Base-by-base conservation (phyloP, 2,888 invertebrate species). In the Drosophila neonasuta region DNA sequence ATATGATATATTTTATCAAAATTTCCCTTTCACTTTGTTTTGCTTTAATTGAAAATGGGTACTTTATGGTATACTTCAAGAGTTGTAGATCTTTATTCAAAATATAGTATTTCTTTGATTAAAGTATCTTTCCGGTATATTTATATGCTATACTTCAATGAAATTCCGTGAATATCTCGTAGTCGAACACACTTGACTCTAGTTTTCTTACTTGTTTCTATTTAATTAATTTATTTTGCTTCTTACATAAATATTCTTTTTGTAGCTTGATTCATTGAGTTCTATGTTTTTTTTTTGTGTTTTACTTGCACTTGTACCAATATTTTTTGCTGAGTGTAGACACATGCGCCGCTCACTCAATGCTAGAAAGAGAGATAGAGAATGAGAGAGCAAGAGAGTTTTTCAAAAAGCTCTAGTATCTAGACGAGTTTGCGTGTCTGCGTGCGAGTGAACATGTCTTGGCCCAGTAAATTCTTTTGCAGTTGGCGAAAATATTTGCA, bases 381-480 rank as follows among this genome's bases (percentile, higher is more conserved):
- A 24, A 34, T 41, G 49, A 48, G 54, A 32, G 54, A 45, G 15
- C 10, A 2, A 20, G 3, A 13, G 55, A 3, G 41, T 48, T 45
- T 46, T 30, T 44, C 36, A 34, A 74, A 56, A 56, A 71, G 74
- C 72, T 72, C 51, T 52, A 39, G 15, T 30, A 7, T 17, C 13
- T 29, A n/a, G n/a, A 32, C 10, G 29, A 34, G 44, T 15, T 39
- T n/a, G 29, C 48, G 9, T 54, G 59, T 45, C 41, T 36, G 10
- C 39, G 10, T 54, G 41, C 46, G 30, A 44, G 10, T 46, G 44
- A 32, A 17, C 42, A 68, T 71, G 42, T 62, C 39, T 59, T 72
- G 68, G 56, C 77, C 77, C 77, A 72, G 77, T 74, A 77, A 77
- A 77, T 74, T 67, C 59, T 77, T 72, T 72, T 59, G 77, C 62